These are phyloP conservation scores for Pelecanoides urinatrix DNA, from an alignment of 2,113 vertebrate genomes.

Conservation along the genomic window DNA sequence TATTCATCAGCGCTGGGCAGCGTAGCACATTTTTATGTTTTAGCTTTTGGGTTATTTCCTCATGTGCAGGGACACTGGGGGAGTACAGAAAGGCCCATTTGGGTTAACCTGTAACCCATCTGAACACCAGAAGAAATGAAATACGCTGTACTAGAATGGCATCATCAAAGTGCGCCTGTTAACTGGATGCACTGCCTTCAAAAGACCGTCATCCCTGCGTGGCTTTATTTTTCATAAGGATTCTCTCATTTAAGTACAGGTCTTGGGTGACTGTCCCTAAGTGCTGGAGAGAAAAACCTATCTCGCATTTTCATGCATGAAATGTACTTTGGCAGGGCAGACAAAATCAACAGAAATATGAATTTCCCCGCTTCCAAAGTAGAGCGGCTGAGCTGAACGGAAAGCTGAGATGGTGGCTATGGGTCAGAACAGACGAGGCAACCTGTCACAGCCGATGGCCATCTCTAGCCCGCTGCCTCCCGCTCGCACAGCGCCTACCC, in stretches of 20 bases:
- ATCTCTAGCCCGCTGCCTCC: neutral
- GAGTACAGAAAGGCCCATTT: neutral
- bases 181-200: neutral
- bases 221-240: neutral
- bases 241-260: neutral
- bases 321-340: neutral
- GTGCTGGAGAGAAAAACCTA: neutral
- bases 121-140: neutral
- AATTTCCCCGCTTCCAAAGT: neutral
- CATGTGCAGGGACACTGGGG: neutral
- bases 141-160: neutral
- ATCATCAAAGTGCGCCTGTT: neutral
- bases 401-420: neutral
- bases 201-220: neutral
- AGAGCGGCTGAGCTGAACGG: neutral
- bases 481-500: accelerated
- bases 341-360: neutral
- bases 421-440: neutral
- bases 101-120: neutral
- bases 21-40: neutral
- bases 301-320: neutral
- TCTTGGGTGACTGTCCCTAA: neutral
- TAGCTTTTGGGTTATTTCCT: neutral
- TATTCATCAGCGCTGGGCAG: neutral
- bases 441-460: neutral